Evolutionary conservation across 2,888 invertebrate genomes (phyloP), one percentile per base, ranked within the genome.

Genomic region (Cepaea hortensis): DNA sequence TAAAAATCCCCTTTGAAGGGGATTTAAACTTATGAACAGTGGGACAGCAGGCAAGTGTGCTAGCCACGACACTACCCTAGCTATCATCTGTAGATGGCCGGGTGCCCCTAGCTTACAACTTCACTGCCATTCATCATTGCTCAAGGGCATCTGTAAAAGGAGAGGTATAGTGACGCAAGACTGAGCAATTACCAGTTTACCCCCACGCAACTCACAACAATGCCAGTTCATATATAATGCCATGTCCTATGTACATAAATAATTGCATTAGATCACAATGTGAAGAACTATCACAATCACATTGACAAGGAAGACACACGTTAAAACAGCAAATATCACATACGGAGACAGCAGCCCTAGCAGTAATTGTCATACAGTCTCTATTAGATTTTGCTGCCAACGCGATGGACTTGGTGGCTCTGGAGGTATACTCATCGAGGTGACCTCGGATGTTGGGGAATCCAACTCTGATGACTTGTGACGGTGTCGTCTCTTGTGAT

Each of bases 281-380:
- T 87, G 87, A 35, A 73, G 61, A 61, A 86, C 62, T 76, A 88
- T 87, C 55, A 85, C 83, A 76, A 79, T 77, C n/a, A 87, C 70
- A 50, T 87, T 85, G 81, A 81, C 72, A 23, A 88, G 83, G 83
- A 88, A 87, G 83, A 87, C 87, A 50, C 85, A n/a, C 35, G 73
- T 70, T 55, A 88, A 80, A 35, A 91, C 86, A 85, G 90, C 88
- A 91, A 92, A 91, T 85, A 92, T 86, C 73, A 91, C 85, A 84
- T 91, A 92, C 83, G 92, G 92, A 76, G 91, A 90, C 88, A 92
- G 85, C 83, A 93, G 89, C 92, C 93, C 92, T 92, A 92, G 92
- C 91, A 90, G 87, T 88, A 90, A 93, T 92, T 92, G 93, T 93
- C 93, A 93, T 91, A 93, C 92, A 65, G 91, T 90, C 89, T 90